These are phyloP conservation scores for Pseudorectes ferrugineus DNA, from an alignment of 2,113 vertebrate species.

Conservation along the genomic window DNA sequence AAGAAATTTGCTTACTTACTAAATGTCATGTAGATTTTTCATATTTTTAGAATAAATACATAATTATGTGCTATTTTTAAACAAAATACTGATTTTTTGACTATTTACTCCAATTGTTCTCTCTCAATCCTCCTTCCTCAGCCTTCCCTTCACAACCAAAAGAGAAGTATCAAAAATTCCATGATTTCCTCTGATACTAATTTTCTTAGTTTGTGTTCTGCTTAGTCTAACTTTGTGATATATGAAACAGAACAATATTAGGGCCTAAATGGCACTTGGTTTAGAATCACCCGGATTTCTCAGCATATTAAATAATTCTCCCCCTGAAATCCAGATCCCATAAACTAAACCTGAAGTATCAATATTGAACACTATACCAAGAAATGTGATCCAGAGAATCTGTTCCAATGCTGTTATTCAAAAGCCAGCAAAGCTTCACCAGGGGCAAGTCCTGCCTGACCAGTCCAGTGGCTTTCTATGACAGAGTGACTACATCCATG, in stretches of 20 bases:
- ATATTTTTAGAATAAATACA: conserved; percentile 45
- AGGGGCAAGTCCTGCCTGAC: neutral
- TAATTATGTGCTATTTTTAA: conserved; percentile 45
- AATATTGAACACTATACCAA: neutral
- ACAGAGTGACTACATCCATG: neutral
- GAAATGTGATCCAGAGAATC: neutral
- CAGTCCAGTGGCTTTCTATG: neutral
- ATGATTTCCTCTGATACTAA: neutral
- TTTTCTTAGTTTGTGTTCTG: neutral
- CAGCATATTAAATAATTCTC: neutral
- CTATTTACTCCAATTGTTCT: conserved; percentile 13
- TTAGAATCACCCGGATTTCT: neutral
- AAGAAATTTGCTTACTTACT: conserved; percentile 35
- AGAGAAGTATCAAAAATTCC: neutral
- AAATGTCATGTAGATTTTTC: conserved; percentile 20
- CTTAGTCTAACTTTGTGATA: neutral
- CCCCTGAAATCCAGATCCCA: neutral
- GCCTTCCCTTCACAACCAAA: neutral
- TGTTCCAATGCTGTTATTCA: neutral
- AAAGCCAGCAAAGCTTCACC: neutral
- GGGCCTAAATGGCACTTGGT: neutral
- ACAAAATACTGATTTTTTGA: conserved; percentile 12
- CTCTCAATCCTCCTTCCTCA: neutral
- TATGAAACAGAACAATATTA: neutral
- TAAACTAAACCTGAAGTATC: neutral